Percentiles rank a stretch among this genome's conserved stretches.
Conservation (phyloP, 2,888 invertebrate species). For the Gymnosoma rotundatum region DNA sequence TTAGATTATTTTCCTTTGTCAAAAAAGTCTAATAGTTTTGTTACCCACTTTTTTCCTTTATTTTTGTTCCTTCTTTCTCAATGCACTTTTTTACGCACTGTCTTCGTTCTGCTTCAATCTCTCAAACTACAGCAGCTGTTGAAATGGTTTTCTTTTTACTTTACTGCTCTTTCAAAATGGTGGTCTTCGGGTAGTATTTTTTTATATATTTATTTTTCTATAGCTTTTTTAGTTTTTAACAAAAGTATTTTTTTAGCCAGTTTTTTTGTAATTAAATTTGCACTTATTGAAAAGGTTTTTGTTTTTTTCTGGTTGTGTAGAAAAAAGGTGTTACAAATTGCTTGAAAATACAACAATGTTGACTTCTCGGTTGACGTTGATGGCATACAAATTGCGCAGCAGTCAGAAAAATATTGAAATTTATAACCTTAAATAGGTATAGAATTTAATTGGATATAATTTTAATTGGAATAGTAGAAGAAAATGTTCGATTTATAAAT, state of each 20-base stretch:
- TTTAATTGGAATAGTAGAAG: not conserved
- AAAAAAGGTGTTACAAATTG: conserved; percentile 27
- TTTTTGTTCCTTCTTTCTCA: conserved; percentile 11
- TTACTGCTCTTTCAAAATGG: conserved; percentile 69
- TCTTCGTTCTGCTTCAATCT: conserved; percentile 40
- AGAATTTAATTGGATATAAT: conserved; percentile 24
- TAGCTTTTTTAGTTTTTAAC: conserved; percentile 30
- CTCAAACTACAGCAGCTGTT: conserved; percentile 71
- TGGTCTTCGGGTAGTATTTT: conserved; percentile 35
- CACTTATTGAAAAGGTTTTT: conserved; percentile 36
- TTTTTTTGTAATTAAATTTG: conserved; percentile 47
- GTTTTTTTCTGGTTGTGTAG: conserved; percentile 20
- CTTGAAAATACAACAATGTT: conserved; percentile 33
- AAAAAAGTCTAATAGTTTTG: conserved; percentile 15
- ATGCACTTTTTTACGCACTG: conserved; percentile 53
- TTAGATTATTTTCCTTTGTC: conserved; percentile 5
- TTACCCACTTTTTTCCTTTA: conserved; percentile 11
- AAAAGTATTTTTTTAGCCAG: conserved; percentile 45
- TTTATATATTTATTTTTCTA: not conserved
- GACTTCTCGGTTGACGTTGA: conserved; percentile 49
- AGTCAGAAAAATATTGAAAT: conserved; percentile 18
- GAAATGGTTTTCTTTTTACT: conserved; percentile 49
- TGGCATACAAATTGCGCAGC: conserved; percentile 64
- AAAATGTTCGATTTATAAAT: not conserved
- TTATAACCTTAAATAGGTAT: conserved; percentile 23